Evolutionary conservation across 2,113 vertebrate species (phyloP), one percentile per base, ranked within the genome.

Genomic region (Polypterus bichir): DNA sequence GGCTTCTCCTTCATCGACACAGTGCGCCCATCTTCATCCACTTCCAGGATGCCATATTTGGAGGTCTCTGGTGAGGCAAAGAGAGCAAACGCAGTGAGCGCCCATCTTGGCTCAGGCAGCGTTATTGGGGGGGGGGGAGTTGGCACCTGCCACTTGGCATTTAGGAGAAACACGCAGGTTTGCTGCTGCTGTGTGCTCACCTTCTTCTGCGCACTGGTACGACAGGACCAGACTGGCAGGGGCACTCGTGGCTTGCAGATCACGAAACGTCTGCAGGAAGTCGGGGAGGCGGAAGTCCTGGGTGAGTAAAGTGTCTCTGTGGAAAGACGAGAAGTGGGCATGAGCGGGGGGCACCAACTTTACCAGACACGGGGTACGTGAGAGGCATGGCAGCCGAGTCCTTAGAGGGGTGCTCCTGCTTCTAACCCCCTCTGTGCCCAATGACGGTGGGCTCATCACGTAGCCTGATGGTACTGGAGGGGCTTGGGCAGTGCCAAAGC

Each of bases 31-130:
- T 82, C 74, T 47, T 62, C 11, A 27, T 86, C 77, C 4, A 81
- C 78, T 64, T 90, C 88, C 66, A 90, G 59, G 53, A 90, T 87
- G 47, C 88, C 86, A 11, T 87, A 89, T 65, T 87, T 89, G 1
- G 60, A 66, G 0, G 82, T 89, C 62, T 90, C 88, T 88, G 68
- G 8, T 54, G 8, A 70, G 7, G 44, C 3, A 64, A 47, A 54
- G 6, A 60, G 44, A 44, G 45, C 11, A 10, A 49, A 63, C 45
- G 53, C 51, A 9, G 48, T 56, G 47, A 49, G 7, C 44, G 46
- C 10, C 27, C 27, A 27, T 62, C 9, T 54, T 2, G 54, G 48
- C 4, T 44, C 44, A 27, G 27, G 27, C 1, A 2, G 27, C 2
- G 27, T 27, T 27, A 27, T 27, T n/a, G n/a, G n/a, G n/a, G n/a